Evolutionary conservation across 1,140 invertebrate genomes (phyloP).

Genomic region (Pachypeltis micranthus): DNA sequence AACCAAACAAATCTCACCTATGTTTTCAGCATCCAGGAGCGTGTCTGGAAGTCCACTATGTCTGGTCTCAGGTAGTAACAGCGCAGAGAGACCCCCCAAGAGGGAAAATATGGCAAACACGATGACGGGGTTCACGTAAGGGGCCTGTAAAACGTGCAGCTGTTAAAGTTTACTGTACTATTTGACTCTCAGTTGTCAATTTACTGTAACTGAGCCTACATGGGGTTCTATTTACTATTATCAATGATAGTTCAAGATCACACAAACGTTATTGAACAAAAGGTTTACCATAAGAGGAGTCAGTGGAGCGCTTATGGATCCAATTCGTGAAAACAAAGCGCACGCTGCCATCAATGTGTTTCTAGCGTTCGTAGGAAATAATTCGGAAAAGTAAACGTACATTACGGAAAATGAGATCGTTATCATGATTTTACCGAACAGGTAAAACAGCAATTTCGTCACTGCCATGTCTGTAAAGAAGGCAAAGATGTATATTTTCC

Average conservation of each 20-base stretch:
- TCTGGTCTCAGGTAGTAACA: conserved; percentile 56
- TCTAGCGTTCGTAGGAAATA: conserved; percentile 55
- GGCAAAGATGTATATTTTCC: too few relatives aligned
- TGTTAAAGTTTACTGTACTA: too few relatives aligned
- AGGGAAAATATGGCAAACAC: conserved; percentile 53
- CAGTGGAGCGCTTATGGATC: conserved; percentile 51
- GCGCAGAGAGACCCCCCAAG: conserved; percentile 44
- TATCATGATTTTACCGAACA: conserved; percentile 62
- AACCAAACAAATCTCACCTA: too few relatives aligned
- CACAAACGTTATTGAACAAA: neutral
- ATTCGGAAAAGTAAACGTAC: conserved; percentile 57
- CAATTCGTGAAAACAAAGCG: conserved; percentile 56
- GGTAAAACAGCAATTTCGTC: conserved; percentile 37
- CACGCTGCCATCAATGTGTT: conserved; percentile 50
- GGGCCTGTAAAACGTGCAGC: conserved; percentile 34
- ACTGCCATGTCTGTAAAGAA: conserved; percentile 19
- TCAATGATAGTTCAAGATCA: too few relatives aligned
- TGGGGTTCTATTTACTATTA: too few relatives aligned
- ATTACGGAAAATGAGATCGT: conserved; percentile 54
- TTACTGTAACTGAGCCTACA: too few relatives aligned
- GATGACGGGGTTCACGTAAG: conserved; percentile 41
- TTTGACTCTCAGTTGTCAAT: too few relatives aligned
- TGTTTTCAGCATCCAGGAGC: conserved; percentile 50
- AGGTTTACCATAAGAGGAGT: conserved; percentile 47
- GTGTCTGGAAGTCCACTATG: conserved; percentile 54